Percentiles rank a stretch among this genome's conserved stretches.
Evolutionary conservation across 2,797 vertebrate genomes (phyloP).

Genomic region (Crenichthys baileyi): DNA sequence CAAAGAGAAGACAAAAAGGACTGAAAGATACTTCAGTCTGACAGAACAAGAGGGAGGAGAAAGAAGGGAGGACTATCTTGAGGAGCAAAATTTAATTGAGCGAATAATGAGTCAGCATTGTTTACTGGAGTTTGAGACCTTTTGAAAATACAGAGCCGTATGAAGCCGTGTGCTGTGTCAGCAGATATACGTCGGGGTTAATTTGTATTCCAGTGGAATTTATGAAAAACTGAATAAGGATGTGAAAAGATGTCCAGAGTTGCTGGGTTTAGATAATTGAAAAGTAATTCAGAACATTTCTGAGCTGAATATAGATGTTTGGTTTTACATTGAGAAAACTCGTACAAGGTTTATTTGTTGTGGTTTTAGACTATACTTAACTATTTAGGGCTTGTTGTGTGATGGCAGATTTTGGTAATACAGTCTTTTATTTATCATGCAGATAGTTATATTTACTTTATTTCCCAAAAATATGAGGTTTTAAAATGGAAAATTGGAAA

Average conservation of each 20-base stretch:
- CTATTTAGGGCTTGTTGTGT: neutral
- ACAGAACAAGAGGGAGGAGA: conserved; percentile 16
- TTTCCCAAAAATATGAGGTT: neutral
- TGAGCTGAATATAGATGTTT: conserved; percentile 1
- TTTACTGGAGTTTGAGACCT: conserved; percentile 27
- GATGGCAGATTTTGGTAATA: neutral
- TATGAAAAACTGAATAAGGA: neutral
- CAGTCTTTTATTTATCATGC: neutral
- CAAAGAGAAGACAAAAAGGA: conserved; percentile 19
- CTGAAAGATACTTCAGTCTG: conserved; percentile 17
- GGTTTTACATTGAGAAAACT: neutral
- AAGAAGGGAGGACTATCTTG: conserved; percentile 14
- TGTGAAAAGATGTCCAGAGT: neutral
- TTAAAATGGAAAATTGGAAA: conserved; percentile 1
- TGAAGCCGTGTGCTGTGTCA: conserved; percentile 7
- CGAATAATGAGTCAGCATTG: conserved; percentile 36
- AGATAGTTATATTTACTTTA: neutral
- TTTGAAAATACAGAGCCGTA: conserved; percentile 14
- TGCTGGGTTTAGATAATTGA: conserved; percentile 1
- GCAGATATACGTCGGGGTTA: neutral
- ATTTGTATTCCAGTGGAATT: conserved; percentile 9
- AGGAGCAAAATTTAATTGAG: conserved; percentile 30
- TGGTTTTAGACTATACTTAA: neutral
- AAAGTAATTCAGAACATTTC: neutral
- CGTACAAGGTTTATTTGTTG: neutral